phyloP scores from a whole-genome alignment of 2,113 vertebrate species.

The Indicator indicator region DNA sequence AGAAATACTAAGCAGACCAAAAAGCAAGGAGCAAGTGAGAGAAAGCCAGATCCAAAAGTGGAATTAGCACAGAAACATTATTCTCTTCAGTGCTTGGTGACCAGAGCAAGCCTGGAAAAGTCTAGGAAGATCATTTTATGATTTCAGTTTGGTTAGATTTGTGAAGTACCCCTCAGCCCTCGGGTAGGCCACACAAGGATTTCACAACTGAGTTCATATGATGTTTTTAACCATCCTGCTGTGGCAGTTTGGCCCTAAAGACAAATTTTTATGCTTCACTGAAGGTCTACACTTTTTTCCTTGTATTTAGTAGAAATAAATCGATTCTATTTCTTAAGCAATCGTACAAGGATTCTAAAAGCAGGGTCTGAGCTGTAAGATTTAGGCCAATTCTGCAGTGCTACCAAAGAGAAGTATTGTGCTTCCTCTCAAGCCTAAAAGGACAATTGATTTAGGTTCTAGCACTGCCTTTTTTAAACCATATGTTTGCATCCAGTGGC shows the following conservation, averaged over 20 bases:
- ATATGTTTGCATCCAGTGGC: not conserved
- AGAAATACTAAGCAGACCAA: not conserved
- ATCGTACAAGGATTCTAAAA: not conserved
- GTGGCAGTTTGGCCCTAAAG: not conserved
- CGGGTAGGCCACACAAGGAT: not conserved
- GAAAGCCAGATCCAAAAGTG: not conserved
- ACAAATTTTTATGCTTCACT: not conserved
- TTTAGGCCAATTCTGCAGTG: not conserved
- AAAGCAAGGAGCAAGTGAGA: not conserved
- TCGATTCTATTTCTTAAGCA: not conserved
- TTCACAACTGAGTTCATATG: not conserved
- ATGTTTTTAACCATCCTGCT: not conserved
- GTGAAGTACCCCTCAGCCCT: not conserved
- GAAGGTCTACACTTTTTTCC: not conserved
- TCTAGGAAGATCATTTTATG: fast-evolving
- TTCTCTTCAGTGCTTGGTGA: not conserved
- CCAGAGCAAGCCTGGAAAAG: not conserved
- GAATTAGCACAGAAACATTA: not conserved
- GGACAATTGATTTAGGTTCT: not conserved
- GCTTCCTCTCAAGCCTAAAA: not conserved
- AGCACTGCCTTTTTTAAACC: not conserved
- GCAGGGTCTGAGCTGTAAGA: not conserved
- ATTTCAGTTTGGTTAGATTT: not conserved
- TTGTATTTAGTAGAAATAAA: not conserved
- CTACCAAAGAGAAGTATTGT: not conserved